Evolutionary conservation across 2,113 vertebrate genomes (phyloP), one percentile per base, ranked within the genome.

Genomic region (Oreochromis spilurus): DNA sequence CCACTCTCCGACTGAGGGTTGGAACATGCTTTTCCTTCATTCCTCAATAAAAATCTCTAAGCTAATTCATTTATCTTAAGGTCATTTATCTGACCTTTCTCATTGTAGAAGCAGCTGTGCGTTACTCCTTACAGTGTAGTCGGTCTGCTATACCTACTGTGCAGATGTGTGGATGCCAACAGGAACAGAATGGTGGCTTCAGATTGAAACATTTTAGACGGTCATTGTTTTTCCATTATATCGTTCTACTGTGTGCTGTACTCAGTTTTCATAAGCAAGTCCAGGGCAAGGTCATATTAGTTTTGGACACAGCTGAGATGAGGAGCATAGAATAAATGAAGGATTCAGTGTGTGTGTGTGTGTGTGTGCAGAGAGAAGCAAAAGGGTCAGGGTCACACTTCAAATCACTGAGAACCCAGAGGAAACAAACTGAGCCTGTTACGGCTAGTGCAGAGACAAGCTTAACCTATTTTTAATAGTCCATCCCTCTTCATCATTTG

Each of bases 401-500:
- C 90, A 89, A 91, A 92, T 93, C 91, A 91, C 84, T 17, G 85
- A 83, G 87, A 90, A 87, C 86, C 91, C 54, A 9, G 84, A 84
- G 94, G 94, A 93, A 91, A 90, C 88, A 89, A 88, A 92, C 84
- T 78, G 90, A 91, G 92, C 83, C 89, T 83, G 91, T 94, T 94
- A 92, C 91, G 90, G 94, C 95, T 93, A 93, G 88, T 88, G 93
- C 91, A 83, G 91, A 93, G 88, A 93, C 85, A 93, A 91, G 94
- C 93, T 92, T 95, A 95, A 94, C 93, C 93, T 93, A 92, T 95
- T 95, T 94, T 92, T 95, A 95, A 94, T 94, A 93, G 89, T 90
- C 82, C 82, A 81, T 84, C 84, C 88, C 81, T 88, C 93, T 93
- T 88, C 83, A 89, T 93, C 92, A 90, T 91, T 54, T 55, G 75